Evolutionary conservation across 2,113 vertebrate species (phyloP).

Genomic region (Gopherus evgoodei): DNA sequence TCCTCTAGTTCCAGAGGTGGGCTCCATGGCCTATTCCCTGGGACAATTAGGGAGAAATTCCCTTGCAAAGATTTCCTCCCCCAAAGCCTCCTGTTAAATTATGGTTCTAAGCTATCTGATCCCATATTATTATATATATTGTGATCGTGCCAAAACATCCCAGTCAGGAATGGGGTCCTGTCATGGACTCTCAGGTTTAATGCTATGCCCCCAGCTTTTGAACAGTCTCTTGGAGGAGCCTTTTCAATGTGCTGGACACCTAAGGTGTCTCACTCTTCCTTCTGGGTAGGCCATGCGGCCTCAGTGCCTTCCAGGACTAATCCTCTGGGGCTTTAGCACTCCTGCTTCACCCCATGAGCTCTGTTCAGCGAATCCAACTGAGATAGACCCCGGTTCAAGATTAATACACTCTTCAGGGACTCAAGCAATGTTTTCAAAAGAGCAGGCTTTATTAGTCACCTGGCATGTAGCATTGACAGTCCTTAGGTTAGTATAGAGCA

Average conservation of each 20-base stretch:
- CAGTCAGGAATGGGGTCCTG: background rate
- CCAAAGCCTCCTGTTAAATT: background rate
- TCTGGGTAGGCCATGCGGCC: background rate
- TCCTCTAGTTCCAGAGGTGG: background rate
- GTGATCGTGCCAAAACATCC: background rate
- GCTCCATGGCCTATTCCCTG: background rate
- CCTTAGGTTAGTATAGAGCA: background rate
- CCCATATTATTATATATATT: background rate
- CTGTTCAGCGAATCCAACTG: background rate
- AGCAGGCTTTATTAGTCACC: background rate
- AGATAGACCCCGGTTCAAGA: background rate
- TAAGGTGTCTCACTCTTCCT: background rate
- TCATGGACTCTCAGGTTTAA: background rate
- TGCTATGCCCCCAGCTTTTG: background rate
- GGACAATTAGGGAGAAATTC: background rate
- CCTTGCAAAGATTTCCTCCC: background rate
- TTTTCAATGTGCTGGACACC: background rate
- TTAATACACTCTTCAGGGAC: background rate
- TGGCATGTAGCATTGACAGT: background rate
- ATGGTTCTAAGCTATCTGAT: background rate
- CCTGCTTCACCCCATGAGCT: background rate
- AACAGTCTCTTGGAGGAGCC: background rate
- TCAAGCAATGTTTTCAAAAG: background rate
- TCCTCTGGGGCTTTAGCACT: background rate
- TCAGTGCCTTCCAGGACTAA: background rate